Evolutionary conservation across 2,797 vertebrate genomes (phyloP), one percentile per base, ranked within the genome.

Genomic region (Chaunax sp.): DNA sequence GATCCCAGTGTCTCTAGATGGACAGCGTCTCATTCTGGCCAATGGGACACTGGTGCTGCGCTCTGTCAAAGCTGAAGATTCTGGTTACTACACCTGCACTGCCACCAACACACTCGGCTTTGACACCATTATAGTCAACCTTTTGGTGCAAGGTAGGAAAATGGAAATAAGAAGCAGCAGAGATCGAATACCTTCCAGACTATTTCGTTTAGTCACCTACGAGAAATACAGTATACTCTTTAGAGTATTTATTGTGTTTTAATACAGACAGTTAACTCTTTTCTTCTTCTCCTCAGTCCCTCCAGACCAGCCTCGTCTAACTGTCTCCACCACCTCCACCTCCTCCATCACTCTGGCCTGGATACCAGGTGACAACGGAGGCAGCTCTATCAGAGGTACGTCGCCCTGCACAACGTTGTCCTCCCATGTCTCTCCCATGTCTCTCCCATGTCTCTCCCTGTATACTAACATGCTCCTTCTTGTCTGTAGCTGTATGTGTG

Each of bases 361-460:
- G 98, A 97, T 99, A 74, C 97, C 98, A 1, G 97, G 98, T 40
- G 97, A 99, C 93, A 99, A 99, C 0, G 98, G 98, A 20, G 98
- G 98, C 77, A 99, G 97, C 92, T 98, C 97, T 47, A 97, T 99
- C 88, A 92, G 98, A 96, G 97, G 98, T 98, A 87, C 1, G 33
- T 38, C 8, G 26, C 43, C 30, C 41, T 50, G 60, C 4, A 20
- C 26, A 54, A 30, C 18, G 50, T 35, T 38, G 3, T 53, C 62
- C 8, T 65, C 14, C 38, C 10, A 5, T 43, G 22, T 64, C 6
- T 41, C 5, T 56, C 10, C n/a, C n/a, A n/a, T n/a, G n/a, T n/a
- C n/a, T n/a, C 8, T 65, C 14, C 38, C 10, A 5, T 43, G 22
- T 62, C 20, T 73, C 38, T 22, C 43, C 41, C 18, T 60, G 13